Evolutionary conservation across 2,113 vertebrate genomes (phyloP), one percentile per base, ranked within the genome.

Genomic region (Asarcornis scutulata): DNA sequence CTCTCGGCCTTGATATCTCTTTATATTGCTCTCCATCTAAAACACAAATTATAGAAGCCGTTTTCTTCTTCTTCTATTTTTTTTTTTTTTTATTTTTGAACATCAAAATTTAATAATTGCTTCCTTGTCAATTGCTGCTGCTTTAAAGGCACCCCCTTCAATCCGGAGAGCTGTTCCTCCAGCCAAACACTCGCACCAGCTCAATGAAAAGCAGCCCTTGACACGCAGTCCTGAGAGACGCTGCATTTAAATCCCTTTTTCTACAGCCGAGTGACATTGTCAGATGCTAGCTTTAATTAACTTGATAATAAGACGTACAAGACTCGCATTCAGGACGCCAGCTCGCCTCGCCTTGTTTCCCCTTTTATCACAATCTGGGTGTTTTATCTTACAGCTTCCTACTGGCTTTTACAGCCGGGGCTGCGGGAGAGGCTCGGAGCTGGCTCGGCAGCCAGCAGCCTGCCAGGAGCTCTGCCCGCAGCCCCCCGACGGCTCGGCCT

Each of bases 241-340:
- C 95, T 97, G 99, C 98, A 98, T 99, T 99, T 99, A 99, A 99
- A 99, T 99, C 99, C 98, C 98, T 98, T 99, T 99, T 99, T 99
- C 98, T 99, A 98, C 99, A 99, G 98, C 98, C 98, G 98, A 99
- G 98, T 99, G 99, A 99, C 99, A 99, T 99, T 99, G 99, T 99
- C 99, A 99, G 98, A 99, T 99, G 99, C 98, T 98, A 97, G 98
- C 99, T 99, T 99, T 99, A 99, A 99, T 99, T 99, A 99, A 99
- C 99, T 99, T 98, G 99, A 99, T 99, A 99, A 99, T 99, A 99
- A 99, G 99, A 99, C 98, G 98, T 98, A 99, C 99, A 99, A 98
- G 99, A 97, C 98, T 98, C 97, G 98, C 98, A 98, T 99, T 98
- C 98, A 97, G 98, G 97, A 98, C 98, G 98, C 98, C 97, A 96